Evolutionary conservation across 2,888 invertebrate genomes (phyloP), one percentile per base, ranked within the genome.

Genomic region (Macrophya annulata): DNA sequence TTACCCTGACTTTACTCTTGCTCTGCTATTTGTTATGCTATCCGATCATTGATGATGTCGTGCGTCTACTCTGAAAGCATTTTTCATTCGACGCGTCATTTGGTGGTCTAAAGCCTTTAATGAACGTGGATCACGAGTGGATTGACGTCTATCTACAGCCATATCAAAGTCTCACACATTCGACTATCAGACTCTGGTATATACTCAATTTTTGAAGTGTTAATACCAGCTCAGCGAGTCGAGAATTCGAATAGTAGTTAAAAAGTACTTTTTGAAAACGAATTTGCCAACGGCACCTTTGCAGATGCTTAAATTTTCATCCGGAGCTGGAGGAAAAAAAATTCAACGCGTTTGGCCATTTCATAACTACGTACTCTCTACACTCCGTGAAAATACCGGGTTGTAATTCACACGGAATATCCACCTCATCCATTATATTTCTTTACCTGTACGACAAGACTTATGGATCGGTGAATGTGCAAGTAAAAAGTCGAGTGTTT

Each of bases 11-110:
- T 43, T 15, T 25, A 2, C 25, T 4, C 12, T 55, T 62, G 17
- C 43, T 9, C 9, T 40, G 10, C 48, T 17, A 65, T 83, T 71
- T 83, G 31, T 31, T 37, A 37, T 31, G n/a, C 21, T 31, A 10
- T n/a, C n/a, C 83, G 68, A 68, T 68, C 68, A 83, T 71, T 51
- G 83, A 51, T 48, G 68, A 83, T 71, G 83, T 71, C 68, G 25
- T 62, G 48, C 31, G 17, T 62, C 48, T 51, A 65, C 48, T 71
- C 83, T 83, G 25, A 37, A 31, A 83, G 68, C 68, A 83, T 71
- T 83, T 83, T 83, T 83, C 83, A 83, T 51, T 51, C 68, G 37
- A 83, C 17, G 83, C 68, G 5, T 43, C 83, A 51, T 83, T 83
- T 83, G 71, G 45, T 15, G 5, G 62, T n/a, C 31, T 81, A 43